Conservation (phyloP, 2,113 vertebrate genomes). For the Vulpes vulpes region DNA sequence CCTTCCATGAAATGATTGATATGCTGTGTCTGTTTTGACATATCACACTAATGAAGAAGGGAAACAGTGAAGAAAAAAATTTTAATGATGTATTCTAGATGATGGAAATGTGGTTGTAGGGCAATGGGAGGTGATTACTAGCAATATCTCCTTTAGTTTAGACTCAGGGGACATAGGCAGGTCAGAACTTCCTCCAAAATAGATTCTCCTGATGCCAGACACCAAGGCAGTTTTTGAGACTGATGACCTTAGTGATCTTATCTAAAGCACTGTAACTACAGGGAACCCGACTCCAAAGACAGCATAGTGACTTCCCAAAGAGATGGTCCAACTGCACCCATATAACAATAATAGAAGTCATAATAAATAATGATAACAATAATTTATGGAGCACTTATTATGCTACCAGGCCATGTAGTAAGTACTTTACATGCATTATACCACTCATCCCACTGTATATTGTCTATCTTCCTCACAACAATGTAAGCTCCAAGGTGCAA, state of each 20-base stretch:
- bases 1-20: conserved; percentile 54
- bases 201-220: neutral
- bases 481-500: neutral
- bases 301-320: neutral
- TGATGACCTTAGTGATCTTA: neutral
- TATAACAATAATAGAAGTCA: neutral
- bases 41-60: neutral
- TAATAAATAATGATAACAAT: neutral
- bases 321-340: neutral
- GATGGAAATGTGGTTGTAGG: neutral
- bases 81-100: neutral
- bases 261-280: neutral
- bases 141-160: neutral
- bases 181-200: neutral
- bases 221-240: neutral
- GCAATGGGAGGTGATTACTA: neutral
- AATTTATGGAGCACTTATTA: neutral
- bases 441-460: no score
- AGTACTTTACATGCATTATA: neutral
- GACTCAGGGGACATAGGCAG: neutral
- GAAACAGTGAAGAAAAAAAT: neutral
- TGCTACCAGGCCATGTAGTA: no score
- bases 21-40: conserved; percentile 45
- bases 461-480: neutral
- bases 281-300: neutral